Conservation (phyloP, 2,797 vertebrate genomes). For the Mallotus villosus region DNA sequence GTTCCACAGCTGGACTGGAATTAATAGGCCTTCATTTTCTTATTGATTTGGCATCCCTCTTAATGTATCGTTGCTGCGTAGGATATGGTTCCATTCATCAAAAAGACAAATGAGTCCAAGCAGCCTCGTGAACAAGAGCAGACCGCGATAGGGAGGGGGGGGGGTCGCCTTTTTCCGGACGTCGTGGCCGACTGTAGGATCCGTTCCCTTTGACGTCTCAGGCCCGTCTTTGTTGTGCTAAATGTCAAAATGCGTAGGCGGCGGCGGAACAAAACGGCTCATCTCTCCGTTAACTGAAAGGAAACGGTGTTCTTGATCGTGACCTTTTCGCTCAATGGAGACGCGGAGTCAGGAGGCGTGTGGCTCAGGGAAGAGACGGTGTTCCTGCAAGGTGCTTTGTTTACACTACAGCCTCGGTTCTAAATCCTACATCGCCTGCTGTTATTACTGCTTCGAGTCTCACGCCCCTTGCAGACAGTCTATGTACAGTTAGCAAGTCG, state of each 20-base stretch:
- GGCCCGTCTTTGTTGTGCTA: conserved; percentile 59
- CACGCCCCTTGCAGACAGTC: too few relatives aligned
- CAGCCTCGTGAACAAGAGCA: conserved; percentile 36
- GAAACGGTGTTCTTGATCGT: background rate
- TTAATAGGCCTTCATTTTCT: conserved; percentile 76
- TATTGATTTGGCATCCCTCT: conserved; percentile 71
- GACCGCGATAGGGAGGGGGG: background rate
- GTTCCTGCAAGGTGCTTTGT: too few relatives aligned
- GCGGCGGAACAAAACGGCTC: conserved; percentile 52
- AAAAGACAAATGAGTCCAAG: conserved; percentile 73
- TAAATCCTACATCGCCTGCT: too few relatives aligned
- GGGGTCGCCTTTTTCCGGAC: conserved; percentile 67
- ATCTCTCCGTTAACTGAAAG: conserved; percentile 23
- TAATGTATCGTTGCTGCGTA: conserved; percentile 75
- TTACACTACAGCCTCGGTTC: too few relatives aligned
- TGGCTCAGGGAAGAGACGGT: too few relatives aligned
- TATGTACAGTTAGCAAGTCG: too few relatives aligned
- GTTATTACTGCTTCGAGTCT: too few relatives aligned
- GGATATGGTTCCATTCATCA: conserved; percentile 78
- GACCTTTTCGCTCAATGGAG: too few relatives aligned
- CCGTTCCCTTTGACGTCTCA: conserved; percentile 68
- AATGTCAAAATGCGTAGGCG: conserved; percentile 63
- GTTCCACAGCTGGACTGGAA: conserved; percentile 66
- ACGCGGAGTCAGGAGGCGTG: too few relatives aligned
- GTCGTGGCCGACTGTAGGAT: conserved; percentile 73